phyloP scores from a whole-genome alignment of 1,140 invertebrate genomes.

The Leptopilina boulardi region DNA sequence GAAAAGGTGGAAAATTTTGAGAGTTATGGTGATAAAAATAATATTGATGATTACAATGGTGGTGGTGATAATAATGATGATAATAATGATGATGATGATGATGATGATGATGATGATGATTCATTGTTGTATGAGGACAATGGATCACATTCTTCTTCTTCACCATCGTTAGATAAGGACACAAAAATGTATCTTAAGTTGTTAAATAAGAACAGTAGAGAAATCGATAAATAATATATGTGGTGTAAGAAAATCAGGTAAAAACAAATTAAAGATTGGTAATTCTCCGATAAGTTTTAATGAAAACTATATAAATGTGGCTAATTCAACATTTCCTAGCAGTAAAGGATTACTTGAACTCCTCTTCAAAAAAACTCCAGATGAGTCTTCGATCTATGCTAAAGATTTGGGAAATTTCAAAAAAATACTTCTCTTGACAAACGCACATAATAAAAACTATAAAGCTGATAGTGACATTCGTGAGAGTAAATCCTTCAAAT shows the following conservation, averaged over 20 bases:
- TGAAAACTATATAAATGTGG: constrained; percentile 26
- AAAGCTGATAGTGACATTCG: not conserved
- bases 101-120: not conserved
- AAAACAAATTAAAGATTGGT: constrained; percentile 28
- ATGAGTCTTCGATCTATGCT: not conserved
- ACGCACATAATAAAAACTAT: constrained; percentile 44
- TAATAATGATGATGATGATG: too few species aligned
- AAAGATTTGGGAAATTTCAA: constrained; percentile 41
- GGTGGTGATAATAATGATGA: too few species aligned
- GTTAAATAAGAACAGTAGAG: not conserved
- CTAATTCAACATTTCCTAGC: not conserved
- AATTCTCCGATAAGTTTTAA: constrained; percentile 25
- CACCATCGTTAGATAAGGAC: not conserved
- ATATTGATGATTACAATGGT: too few species aligned
- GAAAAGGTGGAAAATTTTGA: too few species aligned
- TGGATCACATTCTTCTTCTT: not conserved
- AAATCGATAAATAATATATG: constrained; percentile 5
- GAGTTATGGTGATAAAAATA: too few species aligned
- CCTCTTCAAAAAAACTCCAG: constrained; percentile 36
- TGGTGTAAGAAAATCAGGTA: constrained; percentile 1
- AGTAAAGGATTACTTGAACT: constrained; percentile 23
- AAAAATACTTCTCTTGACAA: constrained; percentile 42
- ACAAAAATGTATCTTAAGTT: not conserved
- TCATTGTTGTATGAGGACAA: not conserved
- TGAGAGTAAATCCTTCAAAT: too few species aligned